These are phyloP conservation scores for Mormyrus iriodes DNA, from an alignment of 2,113 vertebrate genomes.

Conservation along the genomic window DNA sequence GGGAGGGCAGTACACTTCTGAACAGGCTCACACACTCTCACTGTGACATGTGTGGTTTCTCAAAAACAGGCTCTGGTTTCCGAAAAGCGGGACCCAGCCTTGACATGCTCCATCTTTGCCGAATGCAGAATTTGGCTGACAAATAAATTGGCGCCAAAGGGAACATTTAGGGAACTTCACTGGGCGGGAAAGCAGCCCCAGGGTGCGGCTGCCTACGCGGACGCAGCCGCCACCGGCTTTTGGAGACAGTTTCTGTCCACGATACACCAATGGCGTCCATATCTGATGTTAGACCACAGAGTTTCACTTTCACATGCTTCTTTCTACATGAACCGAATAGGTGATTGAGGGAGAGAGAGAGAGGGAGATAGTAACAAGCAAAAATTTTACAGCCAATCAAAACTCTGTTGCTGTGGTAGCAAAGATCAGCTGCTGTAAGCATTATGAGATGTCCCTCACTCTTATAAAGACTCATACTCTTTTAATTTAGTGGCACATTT, in stretches of 20 bases:
- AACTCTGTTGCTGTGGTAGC: no score
- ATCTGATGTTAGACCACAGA: background rate
- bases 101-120: background rate
- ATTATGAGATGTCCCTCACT: background rate
- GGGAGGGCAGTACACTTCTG: background rate
- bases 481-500: background rate
- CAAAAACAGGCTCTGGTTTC: background rate
- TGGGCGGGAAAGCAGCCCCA: background rate
- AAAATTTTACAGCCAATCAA: no score
- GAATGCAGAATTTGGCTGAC: background rate
- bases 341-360: background rate
- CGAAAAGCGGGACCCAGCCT: background rate
- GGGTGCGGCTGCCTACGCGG: background rate
- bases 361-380: background rate
- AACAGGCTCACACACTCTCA: background rate
- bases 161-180: background rate
- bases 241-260: background rate
- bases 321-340: background rate
- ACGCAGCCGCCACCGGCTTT: background rate
- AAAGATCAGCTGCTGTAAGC: no score
- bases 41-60: background rate
- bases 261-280: background rate
- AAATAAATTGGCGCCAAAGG: background rate
- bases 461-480: background rate
- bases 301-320: slow-evolving; percentile 15